Conservation (phyloP, 2,113 vertebrate species). For the Pholis gunnellus region DNA sequence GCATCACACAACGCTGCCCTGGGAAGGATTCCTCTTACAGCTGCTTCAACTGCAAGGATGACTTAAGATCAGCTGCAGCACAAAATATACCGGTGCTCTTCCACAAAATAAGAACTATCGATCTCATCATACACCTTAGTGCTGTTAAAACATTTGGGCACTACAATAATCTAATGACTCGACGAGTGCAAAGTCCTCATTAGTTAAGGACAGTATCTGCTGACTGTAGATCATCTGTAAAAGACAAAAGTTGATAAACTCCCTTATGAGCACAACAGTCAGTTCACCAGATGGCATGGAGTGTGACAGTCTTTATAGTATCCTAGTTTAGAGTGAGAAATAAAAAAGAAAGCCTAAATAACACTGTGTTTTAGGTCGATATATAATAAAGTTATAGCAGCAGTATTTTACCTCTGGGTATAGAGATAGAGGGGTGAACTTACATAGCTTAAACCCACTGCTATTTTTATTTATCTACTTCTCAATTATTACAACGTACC, state of each 20-base stretch:
- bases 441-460: neutral
- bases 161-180: neutral
- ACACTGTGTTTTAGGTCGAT: neutral
- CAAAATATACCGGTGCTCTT: neutral
- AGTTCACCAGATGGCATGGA: conserved; percentile 3
- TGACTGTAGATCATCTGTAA: conserved; percentile 13
- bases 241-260: neutral
- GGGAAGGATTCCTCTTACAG: conserved; percentile 16
- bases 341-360: conserved; percentile 1
- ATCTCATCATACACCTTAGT: neutral
- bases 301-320: conserved; percentile 16
- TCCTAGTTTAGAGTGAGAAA: conserved; percentile 8
- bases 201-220: neutral
- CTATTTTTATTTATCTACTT: neutral
- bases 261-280: conserved; percentile 6
- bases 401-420: neutral
- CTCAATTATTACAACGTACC: neutral
- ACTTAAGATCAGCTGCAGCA: conserved; percentile 20
- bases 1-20: conserved; percentile 15
- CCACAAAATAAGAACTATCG: neutral
- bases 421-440: neutral
- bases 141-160: neutral
- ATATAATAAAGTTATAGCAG: neutral
- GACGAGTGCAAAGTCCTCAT: neutral
- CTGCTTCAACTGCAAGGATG: conserved; percentile 31